A percentile compares a stretch with the other conserved stretches of the same genome.
Evolutionary conservation across 2,113 vertebrate genomes (phyloP).

Genomic region (Columba janthina): DNA sequence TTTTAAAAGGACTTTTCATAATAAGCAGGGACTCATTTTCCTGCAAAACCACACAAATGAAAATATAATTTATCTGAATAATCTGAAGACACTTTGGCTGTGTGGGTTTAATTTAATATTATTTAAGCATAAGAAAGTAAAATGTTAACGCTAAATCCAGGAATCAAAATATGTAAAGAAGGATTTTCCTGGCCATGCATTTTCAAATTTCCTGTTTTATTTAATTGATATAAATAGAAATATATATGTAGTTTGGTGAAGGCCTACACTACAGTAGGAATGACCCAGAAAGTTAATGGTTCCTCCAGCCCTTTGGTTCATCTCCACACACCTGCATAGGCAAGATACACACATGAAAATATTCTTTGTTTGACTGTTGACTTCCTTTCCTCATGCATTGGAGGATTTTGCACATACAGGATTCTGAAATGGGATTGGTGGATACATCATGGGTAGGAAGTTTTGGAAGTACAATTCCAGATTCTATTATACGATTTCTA

Average conservation of each 20-base stretch:
- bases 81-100: background rate
- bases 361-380: background rate
- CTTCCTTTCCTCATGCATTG: background rate
- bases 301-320: background rate
- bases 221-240: background rate
- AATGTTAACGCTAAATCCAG: background rate
- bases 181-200: background rate
- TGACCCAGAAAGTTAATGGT: background rate
- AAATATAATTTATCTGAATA: background rate
- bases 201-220: background rate
- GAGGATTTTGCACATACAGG: background rate
- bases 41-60: background rate
- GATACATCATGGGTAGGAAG: background rate
- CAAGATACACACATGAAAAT: background rate
- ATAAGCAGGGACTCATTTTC: background rate
- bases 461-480: background rate
- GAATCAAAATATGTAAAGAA: background rate
- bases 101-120: background rate
- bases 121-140: background rate
- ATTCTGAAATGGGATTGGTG: background rate
- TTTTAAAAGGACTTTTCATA: background rate
- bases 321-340: background rate
- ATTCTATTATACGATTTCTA: background rate
- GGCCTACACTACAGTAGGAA: background rate
- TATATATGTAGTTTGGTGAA: background rate